These are phyloP conservation scores for Chironomus tepperi DNA, from an alignment of 1,140 invertebrate genomes.

Conservation along the genomic window DNA sequence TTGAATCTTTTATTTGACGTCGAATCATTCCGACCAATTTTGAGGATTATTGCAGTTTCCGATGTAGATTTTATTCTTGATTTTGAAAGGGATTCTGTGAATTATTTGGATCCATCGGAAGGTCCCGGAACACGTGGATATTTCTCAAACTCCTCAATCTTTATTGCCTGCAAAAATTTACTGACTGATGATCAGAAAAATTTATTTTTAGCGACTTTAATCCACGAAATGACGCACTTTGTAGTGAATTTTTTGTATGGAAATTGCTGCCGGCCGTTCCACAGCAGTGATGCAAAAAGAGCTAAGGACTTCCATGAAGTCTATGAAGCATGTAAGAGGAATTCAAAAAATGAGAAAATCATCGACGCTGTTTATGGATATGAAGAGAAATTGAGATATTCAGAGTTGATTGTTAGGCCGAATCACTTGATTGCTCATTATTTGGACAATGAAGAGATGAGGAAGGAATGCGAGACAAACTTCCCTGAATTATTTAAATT, in stretches of 20 bases:
- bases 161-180: background rate
- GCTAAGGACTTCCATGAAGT: background rate
- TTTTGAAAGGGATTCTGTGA: background rate
- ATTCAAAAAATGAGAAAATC: background rate
- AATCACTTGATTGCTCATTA: background rate
- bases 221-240: background rate
- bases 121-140: background rate
- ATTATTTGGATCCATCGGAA: background rate
- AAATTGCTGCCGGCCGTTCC: background rate
- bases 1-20: background rate
- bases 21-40: background rate
- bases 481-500: background rate
- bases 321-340: background rate
- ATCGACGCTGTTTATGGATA: background rate
- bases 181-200: background rate
- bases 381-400: background rate
- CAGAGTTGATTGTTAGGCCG: background rate
- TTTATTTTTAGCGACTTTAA: background rate
- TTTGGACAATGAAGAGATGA: background rate
- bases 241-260: background rate
- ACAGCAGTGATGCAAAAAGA: background rate
- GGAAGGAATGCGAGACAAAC: background rate
- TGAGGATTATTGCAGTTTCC: background rate
- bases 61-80: background rate
- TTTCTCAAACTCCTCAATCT: background rate